These are phyloP conservation scores for Xylocopa sonorina DNA, from an alignment of 1,140 invertebrate genomes.

Conservation along the genomic window DNA sequence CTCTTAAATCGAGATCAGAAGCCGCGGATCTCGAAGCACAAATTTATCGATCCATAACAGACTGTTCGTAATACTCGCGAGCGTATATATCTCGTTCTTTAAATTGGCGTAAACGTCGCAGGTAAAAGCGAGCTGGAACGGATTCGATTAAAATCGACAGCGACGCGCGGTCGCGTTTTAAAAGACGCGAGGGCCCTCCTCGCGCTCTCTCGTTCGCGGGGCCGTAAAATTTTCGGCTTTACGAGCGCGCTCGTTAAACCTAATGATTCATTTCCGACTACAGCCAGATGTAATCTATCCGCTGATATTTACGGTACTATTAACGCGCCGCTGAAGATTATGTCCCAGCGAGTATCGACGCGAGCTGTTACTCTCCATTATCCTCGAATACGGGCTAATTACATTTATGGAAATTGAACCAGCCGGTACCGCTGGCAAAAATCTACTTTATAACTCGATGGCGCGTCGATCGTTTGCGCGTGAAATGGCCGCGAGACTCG, in stretches of 20 bases:
- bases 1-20: no score
- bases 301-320: slow-evolving; percentile 14
- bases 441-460: no score
- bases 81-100: not conserved
- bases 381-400: not conserved
- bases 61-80: no score
- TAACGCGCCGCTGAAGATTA: slow-evolving; percentile 5
- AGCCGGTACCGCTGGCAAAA: no score
- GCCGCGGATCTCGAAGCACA: no score
- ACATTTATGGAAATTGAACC: not conserved
- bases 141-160: not conserved
- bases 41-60: no score
- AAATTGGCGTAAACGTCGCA: not conserved
- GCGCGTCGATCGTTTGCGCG: no score
- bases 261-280: slow-evolving; percentile 10
- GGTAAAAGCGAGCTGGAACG: not conserved
- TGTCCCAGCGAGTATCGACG: not conserved
- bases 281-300: not conserved
- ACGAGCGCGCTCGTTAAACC: not conserved
- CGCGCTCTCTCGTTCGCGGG: not conserved
- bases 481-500: no score
- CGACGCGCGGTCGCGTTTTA: no score
- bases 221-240: not conserved
- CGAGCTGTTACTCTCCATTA: slow-evolving; percentile 20
- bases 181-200: no score